phyloP scores from a whole-genome alignment of 2,888 invertebrate species.

The Drosophila borealis region DNA sequence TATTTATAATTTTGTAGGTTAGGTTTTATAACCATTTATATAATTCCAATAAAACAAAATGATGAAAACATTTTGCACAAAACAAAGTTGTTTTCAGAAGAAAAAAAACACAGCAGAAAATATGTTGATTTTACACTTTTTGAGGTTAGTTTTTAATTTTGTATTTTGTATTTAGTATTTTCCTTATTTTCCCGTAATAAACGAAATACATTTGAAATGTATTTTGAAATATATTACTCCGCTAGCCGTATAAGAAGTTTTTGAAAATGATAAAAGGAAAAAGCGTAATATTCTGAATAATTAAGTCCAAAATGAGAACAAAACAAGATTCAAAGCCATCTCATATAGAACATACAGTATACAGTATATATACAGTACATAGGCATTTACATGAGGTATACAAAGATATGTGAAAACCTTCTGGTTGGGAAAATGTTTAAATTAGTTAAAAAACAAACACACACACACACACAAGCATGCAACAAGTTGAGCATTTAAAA shows the following conservation, averaged over 20 bases:
- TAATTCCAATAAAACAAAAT: no score
- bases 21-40: not conserved
- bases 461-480: conserved; percentile 53
- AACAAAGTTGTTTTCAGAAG: no score
- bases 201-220: conserved; percentile 70
- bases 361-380: conserved; percentile 49
- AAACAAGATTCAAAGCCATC: conserved; percentile 41
- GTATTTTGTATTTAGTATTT: conserved; percentile 4
- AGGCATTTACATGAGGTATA: conserved; percentile 65
- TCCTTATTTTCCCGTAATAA: conserved; percentile 32
- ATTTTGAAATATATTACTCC: conserved; percentile 46
- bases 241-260: conserved; percentile 37
- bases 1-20: conserved; percentile 43
- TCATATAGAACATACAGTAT: conserved; percentile 35
- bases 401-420: conserved; percentile 38
- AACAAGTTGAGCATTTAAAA: conserved; percentile 75
- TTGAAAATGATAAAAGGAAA: conserved; percentile 20
- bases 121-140: no score
- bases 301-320: conserved; percentile 39
- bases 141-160: no score
- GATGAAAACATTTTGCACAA: no score
- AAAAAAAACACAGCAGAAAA: no score
- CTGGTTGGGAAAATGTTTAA: conserved; percentile 30
- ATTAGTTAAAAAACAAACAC: conserved; percentile 41
- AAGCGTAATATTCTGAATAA: conserved; percentile 49